phyloP scores from a whole-genome alignment of 2,113 vertebrate species.

The Mystacornis crossleyi region DNA sequence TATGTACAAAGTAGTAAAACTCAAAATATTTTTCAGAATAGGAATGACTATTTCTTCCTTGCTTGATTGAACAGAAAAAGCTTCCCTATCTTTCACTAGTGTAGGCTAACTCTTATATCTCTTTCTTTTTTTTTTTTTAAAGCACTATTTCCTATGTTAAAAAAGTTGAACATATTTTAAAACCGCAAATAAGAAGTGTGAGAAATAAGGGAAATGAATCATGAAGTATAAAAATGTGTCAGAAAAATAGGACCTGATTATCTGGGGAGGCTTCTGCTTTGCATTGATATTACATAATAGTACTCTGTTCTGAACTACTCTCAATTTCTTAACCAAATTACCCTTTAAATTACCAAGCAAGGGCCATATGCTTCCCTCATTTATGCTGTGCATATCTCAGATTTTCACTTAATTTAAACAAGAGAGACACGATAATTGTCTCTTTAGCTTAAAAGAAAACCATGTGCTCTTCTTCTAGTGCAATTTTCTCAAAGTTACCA shows the following conservation, averaged over 20 bases:
- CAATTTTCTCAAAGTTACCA: constrained; percentile 32
- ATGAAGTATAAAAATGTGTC: constrained; percentile 22
- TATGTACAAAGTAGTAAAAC: neutral
- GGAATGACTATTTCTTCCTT: neutral
- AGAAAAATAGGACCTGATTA: constrained; percentile 11
- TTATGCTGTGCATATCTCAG: constrained; percentile 49
- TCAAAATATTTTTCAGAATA: neutral
- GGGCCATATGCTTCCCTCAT: constrained; percentile 64
- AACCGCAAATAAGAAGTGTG: neutral
- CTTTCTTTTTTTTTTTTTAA: neutral
- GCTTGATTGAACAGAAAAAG: neutral
- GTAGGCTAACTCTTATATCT: neutral
- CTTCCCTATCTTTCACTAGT: neutral
- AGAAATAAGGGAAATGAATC: constrained; percentile 33
- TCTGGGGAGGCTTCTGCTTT: constrained; percentile 44
- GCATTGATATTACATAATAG: constrained; percentile 61
- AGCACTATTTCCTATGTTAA: neutral
- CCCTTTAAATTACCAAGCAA: constrained; percentile 65
- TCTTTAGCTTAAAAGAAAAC: constrained; percentile 52
- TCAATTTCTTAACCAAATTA: constrained; percentile 69
- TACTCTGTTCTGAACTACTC: constrained; percentile 24
- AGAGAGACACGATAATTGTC: constrained; percentile 47
- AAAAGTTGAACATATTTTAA: neutral
- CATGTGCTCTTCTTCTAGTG: neutral
- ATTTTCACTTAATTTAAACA: constrained; percentile 66